Percentiles rank a stretch among this genome's conserved stretches.
Evolutionary conservation across 1,140 invertebrate species (phyloP).

Genomic region (Caerostris darwini): DNA sequence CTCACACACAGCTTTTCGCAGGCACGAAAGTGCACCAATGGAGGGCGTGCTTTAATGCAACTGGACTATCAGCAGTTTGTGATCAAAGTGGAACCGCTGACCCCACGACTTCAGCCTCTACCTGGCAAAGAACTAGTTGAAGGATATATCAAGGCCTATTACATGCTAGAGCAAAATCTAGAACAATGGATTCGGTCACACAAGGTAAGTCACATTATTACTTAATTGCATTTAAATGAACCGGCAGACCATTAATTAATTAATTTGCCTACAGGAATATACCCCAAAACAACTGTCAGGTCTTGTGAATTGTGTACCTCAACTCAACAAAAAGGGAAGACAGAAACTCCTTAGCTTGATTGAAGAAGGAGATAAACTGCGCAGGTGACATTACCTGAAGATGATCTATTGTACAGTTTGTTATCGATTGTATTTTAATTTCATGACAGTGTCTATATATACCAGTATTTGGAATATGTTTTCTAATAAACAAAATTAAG

Average conservation of each 20-base stretch:
- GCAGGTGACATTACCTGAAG: constrained; percentile 45
- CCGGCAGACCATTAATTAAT: no score
- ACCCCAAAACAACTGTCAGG: constrained; percentile 92
- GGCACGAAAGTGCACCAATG: constrained; percentile 96
- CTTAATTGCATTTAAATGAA: background rate
- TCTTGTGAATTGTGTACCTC: constrained; percentile 92
- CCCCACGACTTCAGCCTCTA: constrained; percentile 86
- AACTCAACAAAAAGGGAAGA: constrained; percentile 92
- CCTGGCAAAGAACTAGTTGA: constrained; percentile 96
- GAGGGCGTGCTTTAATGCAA: constrained; percentile 97
- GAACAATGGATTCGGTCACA: constrained; percentile 94
- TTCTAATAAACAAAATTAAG: no score
- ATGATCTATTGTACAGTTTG: no score
- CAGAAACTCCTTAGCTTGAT: constrained; percentile 89
- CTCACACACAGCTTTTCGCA: constrained; percentile 67
- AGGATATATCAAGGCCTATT: constrained; percentile 97
- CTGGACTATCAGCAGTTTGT: constrained; percentile 98
- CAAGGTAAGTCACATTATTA: constrained; percentile 83
- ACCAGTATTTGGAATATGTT: no score
- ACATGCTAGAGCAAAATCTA: constrained; percentile 92
- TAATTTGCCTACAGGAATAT: constrained; percentile 87
- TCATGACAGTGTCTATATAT: no score
- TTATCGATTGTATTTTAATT: no score
- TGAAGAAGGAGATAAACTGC: constrained; percentile 82
- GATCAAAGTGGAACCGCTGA: constrained; percentile 93